Evolutionary conservation across 53 echinoderm and acorn worm species (phyloP), one percentile per base, ranked within the genome.

Genomic region (Echinarachnius parma): DNA sequence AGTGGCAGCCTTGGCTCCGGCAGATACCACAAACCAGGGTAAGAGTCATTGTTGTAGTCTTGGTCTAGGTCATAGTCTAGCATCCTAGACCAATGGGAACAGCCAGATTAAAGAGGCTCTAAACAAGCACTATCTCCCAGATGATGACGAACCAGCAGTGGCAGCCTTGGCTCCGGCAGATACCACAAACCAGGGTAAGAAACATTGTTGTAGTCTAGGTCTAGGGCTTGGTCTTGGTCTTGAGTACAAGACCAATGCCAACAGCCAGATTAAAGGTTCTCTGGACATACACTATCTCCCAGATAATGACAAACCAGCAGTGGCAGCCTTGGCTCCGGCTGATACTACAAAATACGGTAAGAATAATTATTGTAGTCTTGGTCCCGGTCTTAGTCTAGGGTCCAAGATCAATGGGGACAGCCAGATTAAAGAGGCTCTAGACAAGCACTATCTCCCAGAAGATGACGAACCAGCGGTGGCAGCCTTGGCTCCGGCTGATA

Each of bases 21-120:
- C 57, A 39, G 74, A 72, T 20, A 56, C 74, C 20, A 44, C 74
- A 5, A 72, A 24, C 56, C 74, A 56, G 56, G 74, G 74, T 72
- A 13, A 21, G 54, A 13, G 5, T 19, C 4, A 4, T 19, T 50
- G 18, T 19, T 13, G 52, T 4, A n/a, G 52, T 7, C 7, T n/a
- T n/a, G n/a, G n/a, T n/a, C n/a, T n/a, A n/a, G n/a, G n/a, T n/a
- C n/a, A n/a, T n/a, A n/a, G n/a, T n/a, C n/a, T n/a, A n/a, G n/a
- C n/a, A n/a, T n/a, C n/a, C n/a, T n/a, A n/a, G n/a, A n/a, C n/a
- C n/a, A n/a, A n/a, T n/a, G n/a, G n/a, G n/a, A 87, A 90, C 62
- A 95, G 86, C 42, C 90, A 87, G 58, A 90, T 95, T 76, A 95
- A 95, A 69, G 96, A 95, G 66, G 90, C 96, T 18, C 61, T 95